Conservation (phyloP, 2,113 vertebrate genomes). For the Calyptomena viridis region DNA sequence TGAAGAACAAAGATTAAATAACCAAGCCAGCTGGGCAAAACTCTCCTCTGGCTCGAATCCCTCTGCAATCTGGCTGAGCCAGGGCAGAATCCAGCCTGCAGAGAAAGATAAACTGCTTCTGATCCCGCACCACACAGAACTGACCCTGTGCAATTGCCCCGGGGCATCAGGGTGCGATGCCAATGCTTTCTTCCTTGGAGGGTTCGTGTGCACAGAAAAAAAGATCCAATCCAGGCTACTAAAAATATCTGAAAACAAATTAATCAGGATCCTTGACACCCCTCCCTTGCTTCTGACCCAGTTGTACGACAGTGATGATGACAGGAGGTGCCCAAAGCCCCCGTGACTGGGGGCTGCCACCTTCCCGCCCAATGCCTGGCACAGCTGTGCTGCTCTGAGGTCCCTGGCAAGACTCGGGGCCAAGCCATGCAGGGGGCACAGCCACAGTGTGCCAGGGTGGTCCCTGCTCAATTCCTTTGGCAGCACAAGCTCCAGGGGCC, state of each 20-base stretch:
- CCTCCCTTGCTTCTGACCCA: conserved; percentile 26
- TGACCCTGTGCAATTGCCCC: background rate
- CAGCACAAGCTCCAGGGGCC: background rate
- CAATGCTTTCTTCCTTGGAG: background rate
- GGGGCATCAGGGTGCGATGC: background rate
- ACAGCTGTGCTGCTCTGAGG: rapidly evolving
- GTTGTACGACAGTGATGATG: background rate
- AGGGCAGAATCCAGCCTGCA: background rate
- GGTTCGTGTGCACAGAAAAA: background rate
- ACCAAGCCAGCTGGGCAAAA: background rate
- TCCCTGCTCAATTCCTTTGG: background rate
- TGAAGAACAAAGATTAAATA: background rate
- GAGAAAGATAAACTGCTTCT: background rate
- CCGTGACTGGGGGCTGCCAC: background rate
- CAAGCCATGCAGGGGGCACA: rapidly evolving
- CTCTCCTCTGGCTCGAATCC: conserved; percentile 4
- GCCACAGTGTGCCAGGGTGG: rapidly evolving
- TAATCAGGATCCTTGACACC: conserved; percentile 37
- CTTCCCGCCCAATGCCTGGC: background rate
- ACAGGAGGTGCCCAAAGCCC: background rate
- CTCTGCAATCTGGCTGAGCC: background rate
- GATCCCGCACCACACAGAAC: background rate
- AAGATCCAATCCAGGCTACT: conserved; percentile 1
- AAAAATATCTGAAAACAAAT: conserved; percentile 55
- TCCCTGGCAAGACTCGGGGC: rapidly evolving